phyloP scores from a whole-genome alignment of 1,140 invertebrate species.

The Pseudomyrmex cubaensis region DNA sequence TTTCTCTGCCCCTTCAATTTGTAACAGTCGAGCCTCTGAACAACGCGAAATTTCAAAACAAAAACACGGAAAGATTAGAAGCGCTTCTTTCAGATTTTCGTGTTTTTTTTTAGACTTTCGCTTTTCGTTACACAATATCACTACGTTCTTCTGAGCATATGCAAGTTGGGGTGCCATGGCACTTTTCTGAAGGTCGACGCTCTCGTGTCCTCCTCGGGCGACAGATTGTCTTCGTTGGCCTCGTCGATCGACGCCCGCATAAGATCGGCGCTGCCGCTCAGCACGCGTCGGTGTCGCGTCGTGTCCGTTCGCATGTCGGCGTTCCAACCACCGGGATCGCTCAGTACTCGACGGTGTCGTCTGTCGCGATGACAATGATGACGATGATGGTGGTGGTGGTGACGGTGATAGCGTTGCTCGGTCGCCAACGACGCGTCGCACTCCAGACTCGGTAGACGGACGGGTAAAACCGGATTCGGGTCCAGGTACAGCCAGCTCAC shows the following conservation, averaged over 20 bases:
- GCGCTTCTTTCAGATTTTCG: too few relatives aligned
- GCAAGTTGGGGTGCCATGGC: slow-evolving; percentile 85
- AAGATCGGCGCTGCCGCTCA: slow-evolving; percentile 68
- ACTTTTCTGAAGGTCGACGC: slow-evolving; percentile 84
- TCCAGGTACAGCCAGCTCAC: slow-evolving; percentile 80
- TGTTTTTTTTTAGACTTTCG: not conserved
- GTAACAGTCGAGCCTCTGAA: too few relatives aligned
- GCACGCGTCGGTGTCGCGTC: slow-evolving; percentile 71
- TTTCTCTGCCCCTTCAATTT: not conserved
- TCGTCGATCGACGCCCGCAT: slow-evolving; percentile 55
- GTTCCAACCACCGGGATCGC: slow-evolving; percentile 74
- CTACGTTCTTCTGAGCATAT: slow-evolving; percentile 82
- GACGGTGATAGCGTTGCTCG: slow-evolving; percentile 68
- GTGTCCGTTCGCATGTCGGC: not conserved
- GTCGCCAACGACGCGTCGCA: slow-evolving; percentile 71
- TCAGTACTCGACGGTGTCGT: slow-evolving; percentile 74
- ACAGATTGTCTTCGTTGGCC: slow-evolving; percentile 58
- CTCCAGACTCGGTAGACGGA: slow-evolving; percentile 63
- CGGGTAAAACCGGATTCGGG: slow-evolving; percentile 65
- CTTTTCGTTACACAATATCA: not conserved
- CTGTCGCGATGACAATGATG: slow-evolving; percentile 61
- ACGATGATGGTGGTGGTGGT: slow-evolving; percentile 66
- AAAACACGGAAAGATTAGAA: too few relatives aligned
- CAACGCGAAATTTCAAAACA: too few relatives aligned
- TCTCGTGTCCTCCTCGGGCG: slow-evolving; percentile 65